A percentile compares a stretch with the other conserved stretches of the same genome.
These are phyloP conservation scores for Andinoacara biseriatus DNA, from an alignment of 2,113 vertebrate genomes.

Conservation along the genomic window DNA sequence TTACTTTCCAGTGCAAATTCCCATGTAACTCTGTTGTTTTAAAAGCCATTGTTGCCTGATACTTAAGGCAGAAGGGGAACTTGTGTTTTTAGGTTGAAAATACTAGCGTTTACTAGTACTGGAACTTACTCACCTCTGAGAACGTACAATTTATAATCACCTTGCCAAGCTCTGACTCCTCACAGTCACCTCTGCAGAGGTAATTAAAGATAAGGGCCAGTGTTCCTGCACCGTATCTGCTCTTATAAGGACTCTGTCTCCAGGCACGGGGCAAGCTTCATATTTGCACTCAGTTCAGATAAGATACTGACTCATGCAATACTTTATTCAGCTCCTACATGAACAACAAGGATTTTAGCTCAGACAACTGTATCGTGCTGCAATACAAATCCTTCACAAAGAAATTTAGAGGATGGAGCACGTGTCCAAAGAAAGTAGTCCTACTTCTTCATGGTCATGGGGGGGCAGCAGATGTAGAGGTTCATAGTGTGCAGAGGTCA, in stretches of 20 bases:
- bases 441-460: not conserved
- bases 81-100: no score
- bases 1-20: not conserved
- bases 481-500: no score
- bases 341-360: not conserved
- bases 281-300: slow-evolving; percentile 36
- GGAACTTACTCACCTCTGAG: not conserved
- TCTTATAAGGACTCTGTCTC: slow-evolving; percentile 10
- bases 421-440: not conserved
- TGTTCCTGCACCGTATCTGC: slow-evolving; percentile 24
- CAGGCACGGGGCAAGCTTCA: slow-evolving; percentile 11
- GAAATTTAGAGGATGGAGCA: not conserved
- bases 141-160: not conserved
- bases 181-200: slow-evolving; percentile 21
- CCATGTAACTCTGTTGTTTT: not conserved
- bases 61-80: no score
- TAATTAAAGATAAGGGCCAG: slow-evolving; percentile 1
- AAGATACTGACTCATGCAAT: slow-evolving; percentile 29
- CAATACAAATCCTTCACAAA: not conserved
- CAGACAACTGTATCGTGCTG: not conserved
- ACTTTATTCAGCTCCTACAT: not conserved
- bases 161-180: not conserved
- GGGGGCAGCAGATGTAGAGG: no score
- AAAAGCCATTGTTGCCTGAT: no score
- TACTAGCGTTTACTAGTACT: not conserved